Base-by-base conservation (phyloP, 2,113 vertebrate species). In the Balaeniceps rex region DNA sequence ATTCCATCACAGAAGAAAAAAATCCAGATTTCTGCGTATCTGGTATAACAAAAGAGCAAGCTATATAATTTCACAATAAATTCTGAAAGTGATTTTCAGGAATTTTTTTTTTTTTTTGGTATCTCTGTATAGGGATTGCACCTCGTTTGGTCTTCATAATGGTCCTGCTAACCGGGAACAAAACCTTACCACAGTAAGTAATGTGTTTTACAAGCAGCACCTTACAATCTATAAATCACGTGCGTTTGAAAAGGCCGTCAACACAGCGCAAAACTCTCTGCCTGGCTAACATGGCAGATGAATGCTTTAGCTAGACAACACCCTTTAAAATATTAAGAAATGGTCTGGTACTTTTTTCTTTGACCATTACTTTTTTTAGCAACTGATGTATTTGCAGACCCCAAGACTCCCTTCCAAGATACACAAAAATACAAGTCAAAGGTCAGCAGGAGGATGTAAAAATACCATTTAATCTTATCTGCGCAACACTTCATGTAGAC, bases 391-490 rank as follows among this genome's bases (percentile, higher is more conserved):
- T 97, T 95, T 97, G 94, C 94, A 97, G 97, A 94, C 80, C 88
- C 93, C 80, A 81, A 94, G 92, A 94, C 91, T 96, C 72, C 70
- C 93, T 97, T 95, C 95, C 96, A 93, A 97, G 86, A 97, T 68
- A 98, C 93, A 96, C 96, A 97, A 96, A 98, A 96, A 95, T 51
- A 87, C 92, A 97, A 98, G 97, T 94, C 96, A 97, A 97, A 97
- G 97, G 97, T 98, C 95, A 97, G 97, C 83, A 65, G 84, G 78
- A 97, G 92, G 87, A 91, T 97, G 96, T 98, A 98, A 98, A 98
- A 98, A 98, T 97, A 97, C 97, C 95, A 81, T 97, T 98, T 98
- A 98, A 97, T 97, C 95, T 97, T 98, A 97, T 97, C 97, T 96
- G 84, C 61, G 90, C 90, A 96, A 96, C 95, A 97, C 96, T 97